Percentiles rank a stretch among this genome's conserved stretches.
Conservation (phyloP, 2,113 vertebrate genomes). For the Rhinichthys klamathensis region DNA sequence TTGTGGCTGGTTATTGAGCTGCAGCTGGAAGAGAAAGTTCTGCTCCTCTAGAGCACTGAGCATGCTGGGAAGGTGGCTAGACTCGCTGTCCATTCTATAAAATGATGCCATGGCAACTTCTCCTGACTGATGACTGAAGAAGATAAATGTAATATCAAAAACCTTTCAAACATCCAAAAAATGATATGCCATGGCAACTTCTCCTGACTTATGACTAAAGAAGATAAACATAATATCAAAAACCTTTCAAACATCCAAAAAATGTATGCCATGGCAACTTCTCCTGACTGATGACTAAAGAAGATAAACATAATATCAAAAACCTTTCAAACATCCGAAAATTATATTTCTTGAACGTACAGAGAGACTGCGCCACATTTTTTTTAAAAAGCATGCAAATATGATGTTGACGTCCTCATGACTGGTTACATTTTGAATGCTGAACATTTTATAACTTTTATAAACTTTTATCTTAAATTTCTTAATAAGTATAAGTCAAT, state of each 20-base stretch:
- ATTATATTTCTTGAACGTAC: too few relatives aligned
- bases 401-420: neutral
- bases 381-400: neutral
- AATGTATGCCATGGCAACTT: too few relatives aligned
- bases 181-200: conserved; percentile 77
- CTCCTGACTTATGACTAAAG: conserved; percentile 84
- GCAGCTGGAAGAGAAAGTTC: conserved; percentile 88
- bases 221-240: neutral
- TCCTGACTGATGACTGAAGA: conserved; percentile 83
- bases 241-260: neutral
- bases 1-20: conserved; percentile 79
- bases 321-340: too few relatives aligned
- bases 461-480: neutral
- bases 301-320: too few relatives aligned
- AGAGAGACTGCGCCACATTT: too few relatives aligned
- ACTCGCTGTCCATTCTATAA: conserved; percentile 74
- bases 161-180: neutral
- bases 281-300: too few relatives aligned
- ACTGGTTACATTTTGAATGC: neutral
- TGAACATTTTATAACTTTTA: neutral
- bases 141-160: neutral
- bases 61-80: conserved; percentile 78
- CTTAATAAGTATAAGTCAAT: neutral
- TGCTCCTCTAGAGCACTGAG: conserved; percentile 87
- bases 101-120: conserved; percentile 87